Evolutionary conservation across 2,113 vertebrate species (phyloP).

Genomic region (Verasper variegatus): DNA sequence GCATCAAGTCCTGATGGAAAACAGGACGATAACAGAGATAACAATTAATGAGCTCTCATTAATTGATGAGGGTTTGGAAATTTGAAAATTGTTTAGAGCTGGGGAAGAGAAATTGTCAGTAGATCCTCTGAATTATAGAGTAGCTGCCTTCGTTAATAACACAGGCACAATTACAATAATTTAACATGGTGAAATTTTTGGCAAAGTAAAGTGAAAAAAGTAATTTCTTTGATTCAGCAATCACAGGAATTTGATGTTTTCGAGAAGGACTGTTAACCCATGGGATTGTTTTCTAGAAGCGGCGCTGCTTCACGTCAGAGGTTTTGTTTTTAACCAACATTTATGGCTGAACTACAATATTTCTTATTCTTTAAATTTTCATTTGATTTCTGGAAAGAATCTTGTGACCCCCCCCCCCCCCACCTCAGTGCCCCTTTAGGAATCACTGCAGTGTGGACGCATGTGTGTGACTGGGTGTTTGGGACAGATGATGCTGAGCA

Average conservation of each 20-base stretch:
- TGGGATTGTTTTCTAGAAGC: no score
- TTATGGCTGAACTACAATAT: no score
- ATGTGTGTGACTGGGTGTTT: background rate
- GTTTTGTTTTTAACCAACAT: no score
- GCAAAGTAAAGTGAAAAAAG: no score
- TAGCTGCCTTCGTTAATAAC: background rate
- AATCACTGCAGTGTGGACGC: background rate
- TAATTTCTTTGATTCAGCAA: no score
- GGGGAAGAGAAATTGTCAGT: background rate
- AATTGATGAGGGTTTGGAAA: constrained; percentile 11
- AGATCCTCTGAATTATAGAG: constrained; percentile 14
- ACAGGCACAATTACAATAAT: background rate
- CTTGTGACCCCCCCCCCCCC: no score
- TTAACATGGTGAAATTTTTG: background rate
- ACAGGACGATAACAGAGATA: constrained; percentile 34
- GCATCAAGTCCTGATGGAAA: constrained; percentile 26
- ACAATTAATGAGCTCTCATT: constrained; percentile 19
- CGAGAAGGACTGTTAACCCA: no score
- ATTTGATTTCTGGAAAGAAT: no score
- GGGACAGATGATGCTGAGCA: constrained; percentile 10
- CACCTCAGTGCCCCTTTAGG: background rate
- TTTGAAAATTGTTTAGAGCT: constrained; percentile 16
- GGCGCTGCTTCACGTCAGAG: no score
- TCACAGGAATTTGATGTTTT: no score
- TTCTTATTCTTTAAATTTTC: no score